Base-by-base conservation (phyloP, 2,888 invertebrate species). In the Psylliodes chrysocephalus region DNA sequence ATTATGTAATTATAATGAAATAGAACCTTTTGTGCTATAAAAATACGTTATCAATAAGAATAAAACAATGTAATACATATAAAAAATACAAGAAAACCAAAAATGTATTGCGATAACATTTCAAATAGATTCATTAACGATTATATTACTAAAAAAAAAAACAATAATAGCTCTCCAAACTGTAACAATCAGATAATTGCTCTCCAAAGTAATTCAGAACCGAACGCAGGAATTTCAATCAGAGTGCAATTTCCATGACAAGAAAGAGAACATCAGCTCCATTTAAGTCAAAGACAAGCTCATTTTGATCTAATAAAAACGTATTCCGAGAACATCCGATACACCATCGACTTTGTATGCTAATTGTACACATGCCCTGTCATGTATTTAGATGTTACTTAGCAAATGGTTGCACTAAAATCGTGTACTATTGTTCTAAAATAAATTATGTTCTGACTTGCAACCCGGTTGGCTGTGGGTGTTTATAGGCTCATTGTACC, bases 341-440 rank as follows among this genome's bases (percentile, higher is more conserved):
- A 66, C 63, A 53, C 60, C 64, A 65, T 53, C 54, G 47, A 70
- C 67, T 80, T 79, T 79, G 79, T 82, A 82, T 81, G 82, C 81
- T 82, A 82, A 82, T 82, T 81, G 77, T 76, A 80, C 79, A 82
- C 78, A 80, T 78, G 79, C 77, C 79, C 68, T 78, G 81, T 79
- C 82, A 79, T 81, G 81, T 82, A 81, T 79, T 80, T 79, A 78
- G 78, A 78, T 80, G 81, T 81, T 77, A 77, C 77, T 78, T 77
- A 75, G 80, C 77, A 79, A 77, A 81, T 81, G 78, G 76, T 79
- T 78, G 78, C 79, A 81, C 79, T 81, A 79, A 81, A 78, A 78
- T 77, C 80, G 77, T 80, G 81, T 81, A 78, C 82, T 79, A 82
- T 82, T 82, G 82, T 82, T 79, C 79, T 75, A 77, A 81, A 81